Base-by-base conservation (phyloP, 2,113 vertebrate species). In the Petromus typicus region DNA sequence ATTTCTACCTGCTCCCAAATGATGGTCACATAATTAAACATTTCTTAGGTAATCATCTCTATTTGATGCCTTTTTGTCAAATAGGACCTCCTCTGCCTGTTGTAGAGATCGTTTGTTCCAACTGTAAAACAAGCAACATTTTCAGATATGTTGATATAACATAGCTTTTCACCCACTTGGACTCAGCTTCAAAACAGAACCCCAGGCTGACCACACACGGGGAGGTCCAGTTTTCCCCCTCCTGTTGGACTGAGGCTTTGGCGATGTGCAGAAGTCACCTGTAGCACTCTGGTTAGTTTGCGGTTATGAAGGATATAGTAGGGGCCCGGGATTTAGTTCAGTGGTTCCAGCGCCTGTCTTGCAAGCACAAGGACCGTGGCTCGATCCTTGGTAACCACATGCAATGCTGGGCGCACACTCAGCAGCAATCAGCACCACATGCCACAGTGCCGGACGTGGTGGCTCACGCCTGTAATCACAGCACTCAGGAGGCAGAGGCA, bases 1-100 rank as follows among this genome's bases (percentile, higher is more conserved):
- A 86, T 43, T 95, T 14, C 14, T 25, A 94, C 75, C 25, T 87
- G 23, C 32, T 93, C 3, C 32, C n/a, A 92, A 95, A 83, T 86
- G 9, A 83, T 22, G 75, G 32, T 16, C n/a, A 9, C 63, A 37
- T 86, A 89, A 92, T 94, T 82, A 90, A 90, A 88, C 43, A 7
- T 75, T 92, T 90, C 48, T 45, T 83, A 75, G 56, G 43, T 73
- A 54, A 57, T 5, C 27, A 75, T 73, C 8, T 93, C 57, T 76
- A 67, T 92, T 67, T 71, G 92, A 81, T 18, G 9, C n/a, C 3
- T 0, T 76, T 56, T 59, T 88, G 27, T 40, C 18, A 69, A 88
- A 30, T 16, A 45, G 40, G 18, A 8, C 3, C 30, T 67, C 2
- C 20, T 25, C 4, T 43, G 22, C 0, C 12, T 57, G 48, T 9